A percentile compares a stretch with the other conserved stretches of the same genome.
These are phyloP conservation scores for Melanchra persicariae DNA, from an alignment of 2,888 invertebrate species.

Conservation along the genomic window DNA sequence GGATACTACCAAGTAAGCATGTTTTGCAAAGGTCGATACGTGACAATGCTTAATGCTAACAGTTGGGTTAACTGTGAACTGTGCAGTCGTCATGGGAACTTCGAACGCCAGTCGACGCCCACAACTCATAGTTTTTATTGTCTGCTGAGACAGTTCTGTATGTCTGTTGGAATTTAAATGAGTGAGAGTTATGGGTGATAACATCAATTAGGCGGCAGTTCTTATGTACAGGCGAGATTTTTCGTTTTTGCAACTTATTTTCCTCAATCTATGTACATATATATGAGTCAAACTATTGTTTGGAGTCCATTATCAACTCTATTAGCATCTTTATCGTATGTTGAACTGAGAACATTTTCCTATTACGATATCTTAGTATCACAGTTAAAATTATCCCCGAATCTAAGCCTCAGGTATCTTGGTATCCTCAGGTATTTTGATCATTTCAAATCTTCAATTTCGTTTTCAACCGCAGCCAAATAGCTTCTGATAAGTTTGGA, in stretches of 20 bases:
- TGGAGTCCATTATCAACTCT: constrained; percentile 14
- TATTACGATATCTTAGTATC: constrained; percentile 32
- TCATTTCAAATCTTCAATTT: constrained; percentile 61
- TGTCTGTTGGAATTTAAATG: constrained; percentile 64
- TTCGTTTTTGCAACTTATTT: constrained; percentile 19
- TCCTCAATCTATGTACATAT: constrained; percentile 1
- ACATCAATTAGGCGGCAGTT: constrained; percentile 41
- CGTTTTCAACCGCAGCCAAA: constrained; percentile 64
- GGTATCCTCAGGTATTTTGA: constrained; percentile 43
- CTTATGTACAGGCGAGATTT: constrained; percentile 19
- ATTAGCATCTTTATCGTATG: constrained; percentile 11
- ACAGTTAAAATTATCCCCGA: constrained; percentile 43
- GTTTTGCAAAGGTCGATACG: constrained; percentile 69
- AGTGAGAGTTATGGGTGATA: constrained; percentile 63
- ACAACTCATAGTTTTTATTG: constrained; percentile 70
- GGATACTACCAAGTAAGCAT: constrained; percentile 46
- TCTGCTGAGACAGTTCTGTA: constrained; percentile 54
- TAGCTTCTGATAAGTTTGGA: constrained; percentile 63
- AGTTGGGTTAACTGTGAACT: constrained; percentile 82
- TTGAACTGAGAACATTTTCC: constrained; percentile 20
- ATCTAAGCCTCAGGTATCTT: constrained; percentile 44
- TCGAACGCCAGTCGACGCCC: constrained; percentile 70
- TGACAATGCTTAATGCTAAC: constrained; percentile 73
- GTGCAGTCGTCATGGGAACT: constrained; percentile 80
- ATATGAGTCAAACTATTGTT: neutral